Evolutionary conservation across 2,888 invertebrate genomes (phyloP).

Genomic region (Gonocerus acuteangulatus): DNA sequence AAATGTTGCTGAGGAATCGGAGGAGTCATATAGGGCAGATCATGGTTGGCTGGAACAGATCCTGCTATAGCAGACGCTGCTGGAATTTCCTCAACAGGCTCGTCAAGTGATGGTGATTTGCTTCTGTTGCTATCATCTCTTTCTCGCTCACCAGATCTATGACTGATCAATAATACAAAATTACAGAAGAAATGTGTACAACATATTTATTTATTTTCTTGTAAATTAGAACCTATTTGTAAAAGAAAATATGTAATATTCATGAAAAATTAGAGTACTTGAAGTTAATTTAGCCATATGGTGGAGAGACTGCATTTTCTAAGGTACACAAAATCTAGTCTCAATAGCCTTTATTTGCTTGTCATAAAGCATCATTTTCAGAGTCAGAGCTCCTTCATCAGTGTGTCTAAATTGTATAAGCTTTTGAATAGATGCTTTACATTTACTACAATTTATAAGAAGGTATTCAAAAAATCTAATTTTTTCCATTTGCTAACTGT

Average conservation of each 20-base stretch:
- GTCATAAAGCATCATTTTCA: too few species aligned
- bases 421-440: too few species aligned
- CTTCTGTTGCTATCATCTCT: constrained; percentile 3
- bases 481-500: too few species aligned
- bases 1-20: constrained; percentile 63
- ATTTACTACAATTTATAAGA: too few species aligned
- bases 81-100: constrained; percentile 50
- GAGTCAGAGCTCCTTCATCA: too few species aligned
- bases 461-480: too few species aligned
- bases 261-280: not conserved
- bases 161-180: not conserved
- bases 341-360: too few species aligned
- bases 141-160: not conserved
- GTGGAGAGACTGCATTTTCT: too few species aligned
- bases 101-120: constrained; percentile 28
- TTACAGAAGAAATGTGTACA: not conserved
- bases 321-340: too few species aligned
- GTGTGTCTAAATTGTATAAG: too few species aligned
- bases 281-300: too few species aligned
- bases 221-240: not conserved
- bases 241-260: too few species aligned
- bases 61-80: constrained; percentile 84
- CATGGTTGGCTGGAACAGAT: constrained; percentile 76
- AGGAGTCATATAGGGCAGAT: constrained; percentile 82
- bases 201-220: constrained; percentile 5